These are phyloP conservation scores for Steinernema khuongi DNA, from an alignment of 1,140 invertebrate genomes.

Conservation along the genomic window DNA sequence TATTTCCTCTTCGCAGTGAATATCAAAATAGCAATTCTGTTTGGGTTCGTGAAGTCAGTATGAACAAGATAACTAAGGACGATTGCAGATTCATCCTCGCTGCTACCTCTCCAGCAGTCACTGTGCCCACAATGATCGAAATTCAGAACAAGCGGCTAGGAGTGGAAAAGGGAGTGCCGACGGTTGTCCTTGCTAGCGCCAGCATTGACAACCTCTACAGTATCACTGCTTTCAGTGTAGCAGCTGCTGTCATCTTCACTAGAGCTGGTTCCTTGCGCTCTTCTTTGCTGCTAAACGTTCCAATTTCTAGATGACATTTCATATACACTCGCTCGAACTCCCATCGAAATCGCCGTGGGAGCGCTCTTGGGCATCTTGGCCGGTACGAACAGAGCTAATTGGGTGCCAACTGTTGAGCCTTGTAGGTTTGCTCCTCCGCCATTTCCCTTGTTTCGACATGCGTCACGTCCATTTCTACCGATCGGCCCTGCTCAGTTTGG, in stretches of 20 bases:
- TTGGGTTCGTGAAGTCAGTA: slow-evolving; percentile 27
- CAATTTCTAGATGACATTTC: slow-evolving; percentile 56
- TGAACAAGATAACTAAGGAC: slow-evolving; percentile 15
- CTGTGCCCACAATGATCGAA: slow-evolving; percentile 80
- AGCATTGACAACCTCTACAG: slow-evolving; percentile 78
- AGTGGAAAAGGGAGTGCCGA: slow-evolving; percentile 86
- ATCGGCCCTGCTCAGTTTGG: slow-evolving; percentile 22
- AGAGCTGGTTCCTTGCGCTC: slow-evolving; percentile 61
- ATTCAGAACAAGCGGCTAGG: slow-evolving; percentile 79
- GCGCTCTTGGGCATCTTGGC: slow-evolving; percentile 48
- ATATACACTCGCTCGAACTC: slow-evolving; percentile 60
- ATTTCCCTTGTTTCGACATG: slow-evolving; percentile 41
- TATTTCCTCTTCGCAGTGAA: slow-evolving; percentile 74
- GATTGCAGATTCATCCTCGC: slow-evolving; percentile 70
- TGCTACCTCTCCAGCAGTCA: slow-evolving; percentile 87
- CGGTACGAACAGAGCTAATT: slow-evolving; percentile 23
- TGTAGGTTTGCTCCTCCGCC: slow-evolving; percentile 28
- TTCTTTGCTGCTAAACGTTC: slow-evolving; percentile 20
- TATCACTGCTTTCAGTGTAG: slow-evolving; percentile 79
- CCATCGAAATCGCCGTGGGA: slow-evolving; percentile 58
- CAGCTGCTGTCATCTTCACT: slow-evolving; percentile 76
- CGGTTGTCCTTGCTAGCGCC: slow-evolving; percentile 83
- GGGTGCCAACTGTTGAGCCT: background rate
- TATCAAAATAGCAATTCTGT: slow-evolving; percentile 64
- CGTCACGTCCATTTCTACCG: slow-evolving; percentile 40